A percentile compares a stretch with the other conserved stretches of the same genome.
phyloP scores from a whole-genome alignment of 2,113 vertebrate genomes.

The Vulpes ferrilata region DNA sequence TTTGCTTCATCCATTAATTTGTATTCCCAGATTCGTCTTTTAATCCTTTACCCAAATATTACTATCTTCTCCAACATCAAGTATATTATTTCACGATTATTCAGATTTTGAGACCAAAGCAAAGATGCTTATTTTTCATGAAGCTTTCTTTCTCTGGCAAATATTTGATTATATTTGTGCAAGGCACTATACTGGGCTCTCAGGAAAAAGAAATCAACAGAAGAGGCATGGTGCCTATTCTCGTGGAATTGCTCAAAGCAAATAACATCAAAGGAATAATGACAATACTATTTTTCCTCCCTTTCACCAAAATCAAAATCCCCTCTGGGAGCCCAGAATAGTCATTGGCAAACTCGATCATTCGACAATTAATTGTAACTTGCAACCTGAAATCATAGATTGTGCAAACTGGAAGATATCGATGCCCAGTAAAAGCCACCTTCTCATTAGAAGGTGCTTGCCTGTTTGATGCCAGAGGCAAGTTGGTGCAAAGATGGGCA shows the following conservation, averaged over 20 bases:
- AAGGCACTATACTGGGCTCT: background rate
- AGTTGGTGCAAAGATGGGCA: background rate
- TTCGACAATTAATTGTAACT: constrained; percentile 40
- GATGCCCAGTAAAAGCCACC: background rate
- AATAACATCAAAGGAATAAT: background rate
- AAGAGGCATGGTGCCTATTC: background rate
- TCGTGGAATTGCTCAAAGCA: background rate
- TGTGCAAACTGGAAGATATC: background rate
- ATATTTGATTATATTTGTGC: constrained; percentile 15
- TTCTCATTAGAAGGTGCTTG: background rate
- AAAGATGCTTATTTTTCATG: background rate
- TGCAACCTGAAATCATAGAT: background rate
- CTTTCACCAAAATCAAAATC: constrained; percentile 6
- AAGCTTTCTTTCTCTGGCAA: constrained; percentile 57
- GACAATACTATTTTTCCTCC: constrained; percentile 12
- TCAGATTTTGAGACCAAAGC: constrained; percentile 19
- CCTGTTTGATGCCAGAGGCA: background rate
- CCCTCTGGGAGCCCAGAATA: background rate
- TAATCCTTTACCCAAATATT: background rate
- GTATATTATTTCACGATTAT: background rate
- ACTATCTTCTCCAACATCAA: constrained; percentile 28
- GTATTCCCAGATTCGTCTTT: background rate
- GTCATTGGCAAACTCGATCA: background rate
- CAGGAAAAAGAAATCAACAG: background rate
- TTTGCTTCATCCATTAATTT: background rate